Evolutionary conservation across 2,113 vertebrate species (phyloP), one percentile per base, ranked within the genome.

Genomic region (Fukomys damarensis): DNA sequence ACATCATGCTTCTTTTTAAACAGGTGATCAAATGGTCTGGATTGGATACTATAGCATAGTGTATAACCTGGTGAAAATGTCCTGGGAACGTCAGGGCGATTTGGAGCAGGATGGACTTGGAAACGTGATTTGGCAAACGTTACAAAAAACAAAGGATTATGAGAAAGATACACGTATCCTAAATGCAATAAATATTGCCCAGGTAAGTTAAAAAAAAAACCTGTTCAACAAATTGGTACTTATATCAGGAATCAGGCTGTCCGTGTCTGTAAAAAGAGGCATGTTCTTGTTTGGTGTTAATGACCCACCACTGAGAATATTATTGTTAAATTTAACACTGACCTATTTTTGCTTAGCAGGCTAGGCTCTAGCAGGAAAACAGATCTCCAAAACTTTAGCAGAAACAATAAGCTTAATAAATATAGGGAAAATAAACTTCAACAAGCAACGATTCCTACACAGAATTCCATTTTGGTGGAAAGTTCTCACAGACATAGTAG

Each of bases 21-120:
- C 84, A 98, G 98, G 91, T 98, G 59, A 97, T 35, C 70, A 97
- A 6, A 82, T 97, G 81, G 72, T 97, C 63, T 98, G 97, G 96
- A 66, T 90, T 92, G 97, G 96, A 94, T 97, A 94, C 56, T 98
- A 95, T n/a, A 90, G 97, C 59, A n/a, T 97, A 87, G 79, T 98
- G 83, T 97, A 97, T 66, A 98, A 97, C 93, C 88, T 98, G 95
- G 94, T 93, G 86, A 95, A 97, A 88, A 96, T 98, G 96, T 98
- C 63, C 1, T n/a, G 86, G 95, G 97, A 98, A 77, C 96, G 97
- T 66, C 72, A 81, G 14, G 89, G 84, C 46, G 83, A 98, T 63
- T 59, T 94, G 35, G 98, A 86, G 9, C 96, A 96, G 89, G 96
- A 97, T 77, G 98, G 97, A 68, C 86, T 98, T 70, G 35, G 35